Evolutionary conservation across 1,140 invertebrate genomes (phyloP).

Genomic region (Papilio glaucus): DNA sequence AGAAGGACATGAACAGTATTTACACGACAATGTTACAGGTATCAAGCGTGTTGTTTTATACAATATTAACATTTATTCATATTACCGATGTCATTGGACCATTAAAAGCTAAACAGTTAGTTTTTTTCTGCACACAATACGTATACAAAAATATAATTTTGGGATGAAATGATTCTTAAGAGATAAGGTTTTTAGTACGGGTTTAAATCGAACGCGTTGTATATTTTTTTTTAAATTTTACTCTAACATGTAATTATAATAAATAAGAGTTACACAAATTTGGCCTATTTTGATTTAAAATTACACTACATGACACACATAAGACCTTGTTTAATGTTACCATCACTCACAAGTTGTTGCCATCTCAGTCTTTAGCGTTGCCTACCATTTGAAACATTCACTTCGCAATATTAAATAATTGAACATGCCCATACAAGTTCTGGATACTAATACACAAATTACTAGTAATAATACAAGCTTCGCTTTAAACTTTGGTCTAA

Average conservation of each 20-base stretch:
- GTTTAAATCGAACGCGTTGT: slow-evolving; percentile 31
- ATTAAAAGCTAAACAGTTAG: slow-evolving; percentile 70
- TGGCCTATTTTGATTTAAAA: slow-evolving; percentile 50
- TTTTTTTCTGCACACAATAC: slow-evolving; percentile 68
- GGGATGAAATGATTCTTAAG: slow-evolving; percentile 62
- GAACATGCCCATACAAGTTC: slow-evolving; percentile 20
- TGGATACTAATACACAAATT: slow-evolving; percentile 9
- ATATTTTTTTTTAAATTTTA: slow-evolving; percentile 41
- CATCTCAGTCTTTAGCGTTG: slow-evolving; percentile 74
- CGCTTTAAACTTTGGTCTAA: slow-evolving; percentile 21
- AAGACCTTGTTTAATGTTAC: slow-evolving; percentile 51
- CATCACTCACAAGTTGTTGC: slow-evolving; percentile 76
- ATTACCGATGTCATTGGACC: slow-evolving; percentile 63
- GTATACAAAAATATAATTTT: slow-evolving; percentile 81
- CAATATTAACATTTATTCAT: slow-evolving; percentile 50
- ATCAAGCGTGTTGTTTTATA: slow-evolving; percentile 49
- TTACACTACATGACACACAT: slow-evolving; percentile 59
- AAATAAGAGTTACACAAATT: slow-evolving; percentile 33
- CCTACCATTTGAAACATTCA: slow-evolving; percentile 51
- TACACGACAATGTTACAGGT: slow-evolving; percentile 51
- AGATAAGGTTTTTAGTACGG: slow-evolving; percentile 52
- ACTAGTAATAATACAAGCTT: slow-evolving; percentile 10
- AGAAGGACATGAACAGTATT: slow-evolving; percentile 50
- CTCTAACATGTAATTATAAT: slow-evolving; percentile 39
- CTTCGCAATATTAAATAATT: slow-evolving; percentile 16